Base-by-base conservation (phyloP, 2,797 vertebrate genomes). In the Dicrostonyx torquatus region DNA sequence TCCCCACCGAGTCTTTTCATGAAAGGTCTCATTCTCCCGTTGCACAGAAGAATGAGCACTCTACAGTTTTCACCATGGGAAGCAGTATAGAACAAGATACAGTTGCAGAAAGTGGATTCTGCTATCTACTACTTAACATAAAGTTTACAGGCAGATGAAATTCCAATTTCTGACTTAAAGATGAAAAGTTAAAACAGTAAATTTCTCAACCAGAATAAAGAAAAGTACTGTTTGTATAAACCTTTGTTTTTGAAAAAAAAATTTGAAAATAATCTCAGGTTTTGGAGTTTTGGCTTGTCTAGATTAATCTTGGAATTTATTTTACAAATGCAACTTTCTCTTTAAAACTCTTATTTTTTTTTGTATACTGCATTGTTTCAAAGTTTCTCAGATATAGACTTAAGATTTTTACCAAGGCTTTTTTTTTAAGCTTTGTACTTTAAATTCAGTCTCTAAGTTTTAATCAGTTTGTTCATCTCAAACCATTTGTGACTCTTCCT, bases 231-330 rank as follows among this genome's bases (percentile, higher is more conserved):
- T 48, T 60, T 75, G 70, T 31, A 89, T n/a, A 95, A 82, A 72
- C 85, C n/a, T 90, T 72, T 96, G 93, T 89, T 84, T 91, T 85
- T 53, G 37, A 95, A 80, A 95, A 83, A 83, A 93, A 82, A 6
- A 88, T 77, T 84, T 86, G 78, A 97, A 95, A 97, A 88, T 40
- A 82, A 82, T 24, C 45, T 0, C 4, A 94, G 31, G 40, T 82
- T 85, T 86, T 64, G 72, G 87, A 66, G 93, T 95, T 97, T 97
- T 95, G 94, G 34, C 90, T 98, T 96, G 72, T 92, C 66, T 94
- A 93, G 40, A 70, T 94, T 89, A 94, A 73, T 73, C 94, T 95
- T 96, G 94, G 29, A 89, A 97, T 24, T 40, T 68, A 90, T 95
- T 96, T 97, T 95, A 88, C 75, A 97, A 72, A 20, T 78, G 89